Percentiles rank a stretch among this genome's conserved stretches.
phyloP scores from a whole-genome alignment of 2,113 vertebrate genomes.

The Bothrops jararaca region DNA sequence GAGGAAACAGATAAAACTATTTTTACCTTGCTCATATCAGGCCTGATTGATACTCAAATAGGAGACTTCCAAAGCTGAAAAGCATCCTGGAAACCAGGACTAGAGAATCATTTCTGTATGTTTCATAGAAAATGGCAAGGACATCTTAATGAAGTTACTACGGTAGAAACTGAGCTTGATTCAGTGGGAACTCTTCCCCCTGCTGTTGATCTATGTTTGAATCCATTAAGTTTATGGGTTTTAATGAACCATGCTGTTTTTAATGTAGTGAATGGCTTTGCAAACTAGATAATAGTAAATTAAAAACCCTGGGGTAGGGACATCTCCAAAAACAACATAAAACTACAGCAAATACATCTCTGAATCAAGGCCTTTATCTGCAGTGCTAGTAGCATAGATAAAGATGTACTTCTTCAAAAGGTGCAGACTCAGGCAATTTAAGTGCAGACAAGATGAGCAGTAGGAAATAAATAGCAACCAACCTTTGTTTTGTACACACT shows the following conservation, averaged over 20 bases:
- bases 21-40: not conserved
- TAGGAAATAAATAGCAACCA: not conserved
- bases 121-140: not conserved
- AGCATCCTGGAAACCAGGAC: not conserved
- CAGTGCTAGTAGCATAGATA: not conserved
- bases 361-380: not conserved
- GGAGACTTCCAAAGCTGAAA: not conserved
- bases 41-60: not conserved
- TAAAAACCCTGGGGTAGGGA: not conserved
- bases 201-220: not conserved
- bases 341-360: not conserved
- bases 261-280: not conserved
- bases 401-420: not conserved
- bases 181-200: not conserved
- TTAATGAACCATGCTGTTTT: not conserved
- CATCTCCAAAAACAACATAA: not conserved
- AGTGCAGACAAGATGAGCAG: not conserved
- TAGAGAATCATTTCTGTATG: not conserved
- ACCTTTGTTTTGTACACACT: not conserved
- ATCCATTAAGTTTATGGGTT: not conserved
- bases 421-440: not conserved
- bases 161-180: not conserved
- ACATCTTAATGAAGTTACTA: not conserved
- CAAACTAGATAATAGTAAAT: not conserved
- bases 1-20: not conserved